Evolutionary conservation across 2,888 invertebrate genomes (phyloP).

Genomic region (Yponomeuta sedellus): DNA sequence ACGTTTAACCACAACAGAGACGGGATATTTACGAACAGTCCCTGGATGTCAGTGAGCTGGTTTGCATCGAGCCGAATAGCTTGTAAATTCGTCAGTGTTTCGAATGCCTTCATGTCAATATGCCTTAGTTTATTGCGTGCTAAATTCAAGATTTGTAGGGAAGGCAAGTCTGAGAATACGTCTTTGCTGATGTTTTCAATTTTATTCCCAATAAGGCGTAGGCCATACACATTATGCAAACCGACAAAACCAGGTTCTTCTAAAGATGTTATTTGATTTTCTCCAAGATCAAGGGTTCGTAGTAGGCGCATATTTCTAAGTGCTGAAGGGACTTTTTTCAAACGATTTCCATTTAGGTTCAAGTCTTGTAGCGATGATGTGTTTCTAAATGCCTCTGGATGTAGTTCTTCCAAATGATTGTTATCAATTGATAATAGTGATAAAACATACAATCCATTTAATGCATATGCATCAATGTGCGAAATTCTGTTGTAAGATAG

Average conservation of each 20-base stretch:
- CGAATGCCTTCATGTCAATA: slow-evolving; percentile 89
- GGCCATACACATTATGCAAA: slow-evolving; percentile 89
- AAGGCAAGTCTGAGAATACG: slow-evolving; percentile 86
- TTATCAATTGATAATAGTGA: slow-evolving; percentile 90
- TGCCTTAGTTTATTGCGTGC: slow-evolving; percentile 88
- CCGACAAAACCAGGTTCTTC: slow-evolving; percentile 90
- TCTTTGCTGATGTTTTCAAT: slow-evolving; percentile 88
- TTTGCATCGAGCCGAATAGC: slow-evolving; percentile 93
- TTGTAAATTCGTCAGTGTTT: slow-evolving; percentile 86
- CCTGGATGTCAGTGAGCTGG: slow-evolving; percentile 86
- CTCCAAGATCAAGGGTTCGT: slow-evolving; percentile 92
- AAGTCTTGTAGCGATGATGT: slow-evolving; percentile 93
- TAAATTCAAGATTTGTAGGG: slow-evolving; percentile 90
- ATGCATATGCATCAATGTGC: slow-evolving; percentile 88
- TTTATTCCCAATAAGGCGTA: slow-evolving; percentile 93
- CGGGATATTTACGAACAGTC: slow-evolving; percentile 88
- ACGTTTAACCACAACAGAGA: slow-evolving; percentile 93
- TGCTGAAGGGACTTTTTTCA: slow-evolving; percentile 87
- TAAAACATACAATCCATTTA: slow-evolving; percentile 92
- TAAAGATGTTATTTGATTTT: slow-evolving; percentile 89
- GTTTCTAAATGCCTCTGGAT: slow-evolving; percentile 92
- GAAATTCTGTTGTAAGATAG: slow-evolving; percentile 91
- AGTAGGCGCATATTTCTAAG: slow-evolving; percentile 90
- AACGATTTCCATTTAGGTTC: slow-evolving; percentile 90
- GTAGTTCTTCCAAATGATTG: slow-evolving; percentile 88